Conservation (phyloP, 1,140 invertebrate species). For the Oscheius sp. region DNA sequence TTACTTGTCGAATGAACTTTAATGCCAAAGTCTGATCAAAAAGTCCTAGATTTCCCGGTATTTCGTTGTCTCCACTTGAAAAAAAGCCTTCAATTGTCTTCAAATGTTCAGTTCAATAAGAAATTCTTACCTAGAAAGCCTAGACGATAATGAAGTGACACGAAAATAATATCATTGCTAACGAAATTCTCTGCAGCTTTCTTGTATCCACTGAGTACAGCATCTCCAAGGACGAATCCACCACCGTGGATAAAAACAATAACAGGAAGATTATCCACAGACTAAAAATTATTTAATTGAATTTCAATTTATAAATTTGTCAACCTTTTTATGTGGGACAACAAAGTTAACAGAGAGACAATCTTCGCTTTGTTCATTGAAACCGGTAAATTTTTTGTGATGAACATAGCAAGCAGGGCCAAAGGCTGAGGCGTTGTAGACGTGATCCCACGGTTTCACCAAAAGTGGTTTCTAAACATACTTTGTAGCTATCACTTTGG, state of each 20-base stretch:
- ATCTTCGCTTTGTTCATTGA: constrained; percentile 72
- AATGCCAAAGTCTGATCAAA: constrained; percentile 84
- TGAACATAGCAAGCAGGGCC: neutral
- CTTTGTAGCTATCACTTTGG: neutral
- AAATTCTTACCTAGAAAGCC: constrained; percentile 85
- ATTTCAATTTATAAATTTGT: neutral
- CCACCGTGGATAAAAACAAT: constrained; percentile 95
- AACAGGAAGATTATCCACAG: constrained; percentile 68
- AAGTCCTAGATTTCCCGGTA: constrained; percentile 65
- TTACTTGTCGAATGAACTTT: constrained; percentile 53
- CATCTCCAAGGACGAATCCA: constrained; percentile 82
- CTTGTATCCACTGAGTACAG: constrained; percentile 55
- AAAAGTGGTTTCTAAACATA: constrained; percentile 26
- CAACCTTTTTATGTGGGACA: constrained; percentile 66
- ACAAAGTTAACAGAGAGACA: constrained; percentile 89
- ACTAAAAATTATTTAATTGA: neutral
- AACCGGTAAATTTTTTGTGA: neutral
- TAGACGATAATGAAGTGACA: constrained; percentile 89
- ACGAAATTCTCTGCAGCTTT: neutral
- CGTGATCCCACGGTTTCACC: constrained; percentile 16
- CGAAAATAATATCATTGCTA: constrained; percentile 80
- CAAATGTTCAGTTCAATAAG: constrained; percentile 72
- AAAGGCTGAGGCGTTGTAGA: neutral
- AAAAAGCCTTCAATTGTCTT: constrained; percentile 29
- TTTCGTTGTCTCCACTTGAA: constrained; percentile 38